Percentiles rank a stretch among this genome's conserved stretches.
phyloP scores from a whole-genome alignment of 92 coral and sea anemone species.

The Plumapathes pennacea region DNA sequence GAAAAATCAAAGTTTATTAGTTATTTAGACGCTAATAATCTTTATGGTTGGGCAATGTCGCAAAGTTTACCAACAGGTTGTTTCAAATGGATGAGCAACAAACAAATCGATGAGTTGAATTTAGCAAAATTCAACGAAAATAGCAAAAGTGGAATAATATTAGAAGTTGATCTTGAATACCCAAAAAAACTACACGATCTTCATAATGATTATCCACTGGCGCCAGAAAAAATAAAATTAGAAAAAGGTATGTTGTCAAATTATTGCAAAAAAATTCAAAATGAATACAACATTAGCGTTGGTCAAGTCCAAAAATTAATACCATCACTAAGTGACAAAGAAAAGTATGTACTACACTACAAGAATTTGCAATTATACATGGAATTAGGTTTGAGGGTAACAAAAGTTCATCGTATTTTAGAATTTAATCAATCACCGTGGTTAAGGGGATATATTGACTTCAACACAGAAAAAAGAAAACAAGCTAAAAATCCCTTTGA shows the following conservation, averaged over 20 bases:
- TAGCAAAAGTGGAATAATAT: constrained; percentile 4
- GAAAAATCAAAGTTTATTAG: background rate
- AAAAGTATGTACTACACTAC: constrained; percentile 8
- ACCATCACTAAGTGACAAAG: constrained; percentile 3
- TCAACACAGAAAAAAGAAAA: constrained; percentile 22
- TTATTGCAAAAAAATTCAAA: background rate
- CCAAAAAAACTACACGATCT: constrained; percentile 12
- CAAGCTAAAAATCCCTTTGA: constrained; percentile 7
- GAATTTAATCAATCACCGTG: constrained; percentile 25
- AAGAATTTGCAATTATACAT: constrained; percentile 15
- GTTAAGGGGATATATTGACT: constrained; percentile 23
- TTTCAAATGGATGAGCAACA: constrained; percentile 12
- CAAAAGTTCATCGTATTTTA: constrained; percentile 15
- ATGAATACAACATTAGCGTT: background rate
- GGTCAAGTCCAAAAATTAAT: constrained; percentile 8
- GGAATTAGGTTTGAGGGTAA: constrained; percentile 3
- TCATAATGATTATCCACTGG: constrained; percentile 8
- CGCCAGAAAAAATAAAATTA: background rate
- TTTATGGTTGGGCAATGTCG: constrained; percentile 19
- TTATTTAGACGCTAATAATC: constrained; percentile 31
- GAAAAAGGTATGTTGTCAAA: background rate
- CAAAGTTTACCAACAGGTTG: constrained; percentile 12
- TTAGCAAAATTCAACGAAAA: constrained; percentile 2
- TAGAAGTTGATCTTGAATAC: constrained; percentile 14
- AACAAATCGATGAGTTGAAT: constrained; percentile 8